These are phyloP conservation scores for Daboia siamensis DNA, from an alignment of 2,113 vertebrate species.

Conservation along the genomic window DNA sequence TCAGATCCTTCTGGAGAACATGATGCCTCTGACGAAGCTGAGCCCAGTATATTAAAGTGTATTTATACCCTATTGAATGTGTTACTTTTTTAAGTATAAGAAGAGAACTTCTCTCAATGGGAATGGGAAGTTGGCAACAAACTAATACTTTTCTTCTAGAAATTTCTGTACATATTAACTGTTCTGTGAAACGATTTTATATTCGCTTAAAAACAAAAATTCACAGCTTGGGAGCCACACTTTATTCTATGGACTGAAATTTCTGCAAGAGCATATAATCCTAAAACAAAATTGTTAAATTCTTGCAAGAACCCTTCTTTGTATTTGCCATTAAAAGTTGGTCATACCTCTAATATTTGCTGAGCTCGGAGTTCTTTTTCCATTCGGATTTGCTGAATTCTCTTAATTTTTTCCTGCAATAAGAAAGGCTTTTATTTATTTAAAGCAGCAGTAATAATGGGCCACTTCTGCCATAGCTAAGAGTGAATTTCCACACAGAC, in stretches of 20 bases:
- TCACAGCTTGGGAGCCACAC: background rate
- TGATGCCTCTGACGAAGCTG: background rate
- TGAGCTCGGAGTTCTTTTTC: constrained; percentile 96
- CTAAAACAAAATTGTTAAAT: constrained; percentile 63
- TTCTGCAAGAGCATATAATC: background rate
- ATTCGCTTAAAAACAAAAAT: accelerated
- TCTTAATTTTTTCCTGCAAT: constrained; percentile 90
- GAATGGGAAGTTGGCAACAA: background rate
- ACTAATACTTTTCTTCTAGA: background rate
- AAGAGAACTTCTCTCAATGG: background rate
- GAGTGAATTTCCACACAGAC: background rate
- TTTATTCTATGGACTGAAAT: background rate
- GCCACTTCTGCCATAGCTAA: background rate
- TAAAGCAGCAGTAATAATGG: constrained; percentile 17
- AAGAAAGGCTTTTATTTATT: constrained; percentile 44
- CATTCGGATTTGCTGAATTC: constrained; percentile 94
- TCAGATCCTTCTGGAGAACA: background rate
- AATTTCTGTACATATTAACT: background rate
- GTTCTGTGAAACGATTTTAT: background rate
- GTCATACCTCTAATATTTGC: constrained; percentile 92
- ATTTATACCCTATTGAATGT: background rate
- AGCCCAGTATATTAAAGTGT: background rate
- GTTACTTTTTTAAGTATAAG: background rate
- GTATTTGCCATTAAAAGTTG: constrained; percentile 28
- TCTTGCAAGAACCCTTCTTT: constrained; percentile 34